Conservation (phyloP, 2,888 invertebrate species). For the Philereme transversata region DNA sequence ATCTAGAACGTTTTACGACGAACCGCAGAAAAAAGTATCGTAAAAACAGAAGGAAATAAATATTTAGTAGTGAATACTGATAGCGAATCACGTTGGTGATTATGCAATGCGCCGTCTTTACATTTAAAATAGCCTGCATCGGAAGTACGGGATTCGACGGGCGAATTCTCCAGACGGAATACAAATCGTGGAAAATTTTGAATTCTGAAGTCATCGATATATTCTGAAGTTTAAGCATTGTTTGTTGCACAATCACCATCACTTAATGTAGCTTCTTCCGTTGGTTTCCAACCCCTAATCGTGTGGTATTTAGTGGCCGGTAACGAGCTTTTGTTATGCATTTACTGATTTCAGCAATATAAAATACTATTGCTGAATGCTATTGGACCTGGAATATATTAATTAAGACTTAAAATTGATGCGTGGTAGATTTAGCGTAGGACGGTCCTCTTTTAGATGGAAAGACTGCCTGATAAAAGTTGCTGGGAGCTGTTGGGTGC, state of each 20-base stretch:
- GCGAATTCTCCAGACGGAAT: conserved; percentile 78
- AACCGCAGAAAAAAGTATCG: conserved; percentile 58
- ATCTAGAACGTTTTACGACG: conserved; percentile 60
- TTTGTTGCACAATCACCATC: conserved; percentile 28
- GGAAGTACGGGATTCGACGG: conserved; percentile 70
- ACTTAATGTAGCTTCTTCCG: conserved; percentile 1
- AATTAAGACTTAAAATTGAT: too few species aligned
- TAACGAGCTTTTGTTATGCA: too few species aligned
- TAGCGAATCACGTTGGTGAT: conserved; percentile 78
- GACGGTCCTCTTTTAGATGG: too few species aligned
- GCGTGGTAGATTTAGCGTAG: too few species aligned
- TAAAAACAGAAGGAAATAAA: conserved; percentile 71
- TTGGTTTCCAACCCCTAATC: not conserved
- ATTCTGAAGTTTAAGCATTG: conserved; percentile 52
- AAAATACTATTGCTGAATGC: too few species aligned
- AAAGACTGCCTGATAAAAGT: too few species aligned
- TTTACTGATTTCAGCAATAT: too few species aligned
- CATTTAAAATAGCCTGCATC: conserved; percentile 80
- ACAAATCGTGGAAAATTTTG: conserved; percentile 79
- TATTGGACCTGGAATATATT: too few species aligned
- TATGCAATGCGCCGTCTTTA: conserved; percentile 79
- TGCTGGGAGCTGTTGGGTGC: too few species aligned
- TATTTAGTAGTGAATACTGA: conserved; percentile 78
- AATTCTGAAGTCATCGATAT: conserved; percentile 63
- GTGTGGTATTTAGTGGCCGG: too few species aligned